Evolutionary conservation across 2,113 vertebrate species (phyloP).

Genomic region (Notechis scutatus): DNA sequence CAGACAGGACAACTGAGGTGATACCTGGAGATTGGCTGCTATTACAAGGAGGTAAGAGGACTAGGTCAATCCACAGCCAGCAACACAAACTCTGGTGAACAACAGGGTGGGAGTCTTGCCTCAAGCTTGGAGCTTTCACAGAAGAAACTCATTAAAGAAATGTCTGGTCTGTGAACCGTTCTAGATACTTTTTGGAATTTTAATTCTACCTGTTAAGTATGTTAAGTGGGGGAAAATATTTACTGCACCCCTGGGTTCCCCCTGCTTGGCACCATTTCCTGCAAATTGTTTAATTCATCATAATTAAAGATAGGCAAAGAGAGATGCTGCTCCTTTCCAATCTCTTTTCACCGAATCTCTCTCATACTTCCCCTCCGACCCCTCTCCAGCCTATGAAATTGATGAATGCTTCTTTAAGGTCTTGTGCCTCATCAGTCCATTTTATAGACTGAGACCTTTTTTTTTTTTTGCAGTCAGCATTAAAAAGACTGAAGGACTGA

Average conservation of each 20-base stretch:
- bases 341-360: slow-evolving; percentile 24
- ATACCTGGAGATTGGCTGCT: not conserved
- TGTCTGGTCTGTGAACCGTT: not conserved
- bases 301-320: not conserved
- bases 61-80: no score
- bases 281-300: slow-evolving; percentile 26
- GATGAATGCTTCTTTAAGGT: slow-evolving; percentile 66
- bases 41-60: not conserved
- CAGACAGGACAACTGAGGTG: not conserved
- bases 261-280: slow-evolving; percentile 9
- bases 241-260: not conserved
- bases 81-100: no score
- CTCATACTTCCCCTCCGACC: not conserved
- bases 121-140: not conserved
- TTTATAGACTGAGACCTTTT: not conserved
- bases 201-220: not conserved
- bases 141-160: not conserved
- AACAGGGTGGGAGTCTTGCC: not conserved
- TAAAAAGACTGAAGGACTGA: not conserved
- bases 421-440: slow-evolving; percentile 19
- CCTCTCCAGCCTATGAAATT: not conserved
- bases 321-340: not conserved
- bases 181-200: slow-evolving; percentile 1
- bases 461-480: not conserved
- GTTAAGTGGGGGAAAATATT: not conserved